Conservation (phyloP, 30 jellyfish, hydroid and myxozoan species). For the Turritopsis rubra region DNA sequence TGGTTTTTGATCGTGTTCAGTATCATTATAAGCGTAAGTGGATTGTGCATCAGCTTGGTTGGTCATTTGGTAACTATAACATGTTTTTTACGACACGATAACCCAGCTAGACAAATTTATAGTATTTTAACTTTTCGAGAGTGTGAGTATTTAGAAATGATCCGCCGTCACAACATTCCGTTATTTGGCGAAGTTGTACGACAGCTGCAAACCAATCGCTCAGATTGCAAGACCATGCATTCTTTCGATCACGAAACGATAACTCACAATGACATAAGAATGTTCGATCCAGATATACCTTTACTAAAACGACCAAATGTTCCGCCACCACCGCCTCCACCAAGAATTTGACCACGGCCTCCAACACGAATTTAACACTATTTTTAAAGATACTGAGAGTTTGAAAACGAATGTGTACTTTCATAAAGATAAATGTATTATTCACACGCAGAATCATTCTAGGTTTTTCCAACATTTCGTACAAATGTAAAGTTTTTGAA, state of each 20-base stretch:
- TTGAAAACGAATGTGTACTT: background rate
- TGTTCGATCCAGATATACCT: background rate
- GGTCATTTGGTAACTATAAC: constrained; percentile 40
- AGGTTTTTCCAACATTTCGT: background rate
- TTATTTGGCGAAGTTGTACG: constrained; percentile 41
- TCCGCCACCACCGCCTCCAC: background rate
- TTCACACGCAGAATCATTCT: background rate
- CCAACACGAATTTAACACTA: background rate
- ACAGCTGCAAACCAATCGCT: constrained; percentile 16
- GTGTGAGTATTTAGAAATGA: constrained; percentile 38
- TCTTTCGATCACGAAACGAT: constrained; percentile 23
- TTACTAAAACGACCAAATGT: background rate
- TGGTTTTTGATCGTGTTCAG: constrained; percentile 39
- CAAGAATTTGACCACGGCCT: background rate
- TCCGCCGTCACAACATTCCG: constrained; percentile 41
- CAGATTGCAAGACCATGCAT: constrained; percentile 14
- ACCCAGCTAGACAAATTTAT: constrained; percentile 39
- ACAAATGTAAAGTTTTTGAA: background rate
- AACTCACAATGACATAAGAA: background rate
- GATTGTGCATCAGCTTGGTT: constrained; percentile 23
- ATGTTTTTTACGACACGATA: constrained; percentile 36
- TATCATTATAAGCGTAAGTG: constrained; percentile 30
- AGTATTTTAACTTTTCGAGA: constrained; percentile 33
- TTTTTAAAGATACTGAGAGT: no score
- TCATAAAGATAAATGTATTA: background rate